A percentile compares a stretch with the other conserved stretches of the same genome.
These are phyloP conservation scores for Peromyscus attwateri DNA, from an alignment of 2,797 vertebrate species.

Conservation along the genomic window DNA sequence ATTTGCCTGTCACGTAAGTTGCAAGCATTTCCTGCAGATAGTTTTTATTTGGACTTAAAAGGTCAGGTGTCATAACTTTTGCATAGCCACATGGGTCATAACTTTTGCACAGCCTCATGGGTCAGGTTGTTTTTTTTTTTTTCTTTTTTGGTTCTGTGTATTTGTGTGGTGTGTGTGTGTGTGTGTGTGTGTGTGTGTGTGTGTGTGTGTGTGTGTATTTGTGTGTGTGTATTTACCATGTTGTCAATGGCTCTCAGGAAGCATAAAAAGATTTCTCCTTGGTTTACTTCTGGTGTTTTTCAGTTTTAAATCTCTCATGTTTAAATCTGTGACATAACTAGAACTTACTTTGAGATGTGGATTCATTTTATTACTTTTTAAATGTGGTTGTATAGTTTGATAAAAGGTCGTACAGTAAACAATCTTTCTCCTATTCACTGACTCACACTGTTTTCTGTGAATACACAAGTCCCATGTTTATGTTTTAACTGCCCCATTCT, in stretches of 20 bases:
- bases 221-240: not conserved
- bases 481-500: not conserved
- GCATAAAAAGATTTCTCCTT: not conserved
- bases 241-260: not conserved
- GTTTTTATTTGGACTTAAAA: conserved; percentile 59
- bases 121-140: too few species aligned
- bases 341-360: conserved; percentile 15
- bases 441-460: conserved; percentile 34
- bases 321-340: conserved; percentile 42
- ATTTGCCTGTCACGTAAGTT: conserved; percentile 22
- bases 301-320: not conserved
- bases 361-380: conserved; percentile 27
- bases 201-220: too few species aligned
- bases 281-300: conserved; percentile 10
- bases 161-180: too few species aligned
- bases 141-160: too few species aligned
- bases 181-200: too few species aligned
- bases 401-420: conserved; percentile 3
- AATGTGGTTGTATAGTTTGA: not conserved
- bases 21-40: not conserved
- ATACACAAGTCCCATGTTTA: not conserved
- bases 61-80: not conserved
- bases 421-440: not conserved
- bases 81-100: not conserved
- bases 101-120: not conserved